Evolutionary conservation across 2,888 invertebrate species (phyloP).

Genomic region (Noctua comes): DNA sequence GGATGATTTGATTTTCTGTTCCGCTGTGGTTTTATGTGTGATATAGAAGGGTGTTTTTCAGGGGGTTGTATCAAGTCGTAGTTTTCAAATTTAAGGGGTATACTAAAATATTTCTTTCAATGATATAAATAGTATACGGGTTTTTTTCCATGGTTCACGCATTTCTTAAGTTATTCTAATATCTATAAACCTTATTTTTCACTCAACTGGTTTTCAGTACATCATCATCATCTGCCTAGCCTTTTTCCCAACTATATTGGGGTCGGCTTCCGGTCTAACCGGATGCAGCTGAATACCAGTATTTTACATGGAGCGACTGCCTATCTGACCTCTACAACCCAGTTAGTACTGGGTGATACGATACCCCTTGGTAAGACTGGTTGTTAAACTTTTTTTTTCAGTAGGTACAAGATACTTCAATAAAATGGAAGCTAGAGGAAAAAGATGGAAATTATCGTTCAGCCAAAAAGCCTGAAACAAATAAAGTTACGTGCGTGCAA

Average conservation of each 20-base stretch:
- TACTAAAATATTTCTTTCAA: too few relatives aligned
- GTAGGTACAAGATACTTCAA: not conserved
- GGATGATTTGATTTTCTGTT: slow-evolving; percentile 68
- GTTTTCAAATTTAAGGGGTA: not conserved
- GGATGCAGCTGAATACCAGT: too few relatives aligned
- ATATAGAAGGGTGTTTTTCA: not conserved
- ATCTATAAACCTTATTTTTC: not conserved
- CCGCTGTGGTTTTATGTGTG: slow-evolving; percentile 39
- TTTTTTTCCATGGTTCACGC: not conserved
- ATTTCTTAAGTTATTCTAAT: not conserved
- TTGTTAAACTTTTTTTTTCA: too few relatives aligned
- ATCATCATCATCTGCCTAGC: too few relatives aligned
- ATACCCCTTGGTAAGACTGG: too few relatives aligned
- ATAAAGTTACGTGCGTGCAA: not conserved
- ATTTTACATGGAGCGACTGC: too few relatives aligned
- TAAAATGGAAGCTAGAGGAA: not conserved
- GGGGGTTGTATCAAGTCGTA: not conserved
- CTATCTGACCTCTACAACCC: too few relatives aligned
- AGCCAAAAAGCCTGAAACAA: not conserved
- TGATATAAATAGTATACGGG: not conserved
- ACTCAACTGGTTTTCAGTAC: not conserved
- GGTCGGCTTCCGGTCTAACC: too few relatives aligned
- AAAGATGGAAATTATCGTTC: not conserved
- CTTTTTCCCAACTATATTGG: too few relatives aligned
- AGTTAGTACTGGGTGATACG: too few relatives aligned